Base-by-base conservation (phyloP, 1,140 invertebrate genomes). In the Drosophila yakuba region DNA sequence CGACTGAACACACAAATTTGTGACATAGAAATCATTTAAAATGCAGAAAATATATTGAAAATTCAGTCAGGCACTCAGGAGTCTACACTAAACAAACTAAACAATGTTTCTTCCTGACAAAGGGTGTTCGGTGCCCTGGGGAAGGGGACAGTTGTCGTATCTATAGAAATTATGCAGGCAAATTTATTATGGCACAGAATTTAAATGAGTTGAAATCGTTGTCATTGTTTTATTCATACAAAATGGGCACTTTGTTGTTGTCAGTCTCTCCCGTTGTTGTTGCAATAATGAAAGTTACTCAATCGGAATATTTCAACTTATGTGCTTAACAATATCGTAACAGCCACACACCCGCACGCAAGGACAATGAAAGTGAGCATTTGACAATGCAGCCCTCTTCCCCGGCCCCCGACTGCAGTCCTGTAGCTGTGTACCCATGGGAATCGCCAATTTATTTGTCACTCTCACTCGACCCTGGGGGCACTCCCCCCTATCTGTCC, bases 281-380 rank as follows among this genome's bases (percentile, higher is more conserved):
- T 78, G 76, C 61, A 75, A 80, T 89, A 89, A 90, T 89, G 85
- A 84, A 89, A 84, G 80, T 90, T 80, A 90, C 80, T 89, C 84
- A 89, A 90, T 90, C 83, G 84, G 85, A 89, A 89, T 89, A 89
- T 90, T 89, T 88, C 84, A 88, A 89, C 84, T 88, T 88, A 88
- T 88, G 85, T 88, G 84, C 83, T 89, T 89, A 89, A 77, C 79
- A 71, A 54, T 48, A 64, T 57, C 64, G 64, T 32, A 57, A 59
- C 61, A 59, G 54, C 55, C 60, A 67, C 41, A 67, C 57, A 71
- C 44, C 77, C 45, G 43, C 45, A 68, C 44, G 51, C 57, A 61
- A 59, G 76, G 69, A 83, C 84, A 89, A 89, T 88, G 73, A 60
- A 89, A 89, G 74, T 83, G 83, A 86, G 68, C 82, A 86, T 81